Base-by-base conservation (phyloP, 2,797 vertebrate species). In the Pipistrellus kuhlii region DNA sequence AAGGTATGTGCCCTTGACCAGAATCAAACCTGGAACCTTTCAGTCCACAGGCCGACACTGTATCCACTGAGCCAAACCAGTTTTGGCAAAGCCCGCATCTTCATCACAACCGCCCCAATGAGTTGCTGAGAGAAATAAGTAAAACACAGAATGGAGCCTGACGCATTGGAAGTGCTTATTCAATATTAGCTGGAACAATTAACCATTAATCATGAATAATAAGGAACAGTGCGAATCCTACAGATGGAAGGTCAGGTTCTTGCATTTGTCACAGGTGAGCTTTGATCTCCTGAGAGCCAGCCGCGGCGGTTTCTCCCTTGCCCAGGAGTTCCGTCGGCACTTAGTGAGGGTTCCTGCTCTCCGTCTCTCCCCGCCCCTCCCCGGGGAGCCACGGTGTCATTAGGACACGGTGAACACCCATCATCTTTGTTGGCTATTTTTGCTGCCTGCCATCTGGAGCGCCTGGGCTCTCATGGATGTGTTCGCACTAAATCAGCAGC, bases 401-500 rank as follows among this genome's bases (percentile, higher is more conserved):
- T 95, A 97, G 92, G 91, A 89, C 93, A 90, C 77, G 84, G 91
- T 96, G 94, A 97, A 96, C 95, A 95, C 3, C 78, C 53, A 97
- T 76, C 83, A 80, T 85, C 90, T 62, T 86, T 77, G 87, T 93
- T 95, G 76, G 72, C 93, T 96, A 96, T 95, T 96, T 96, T 96
- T 96, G 88, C 87, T 71, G 93, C 80, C 64, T 91, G 59, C 97
- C 98, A 98, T 98, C 97, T 98, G 98, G 97, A 98, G 81, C n/a
- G 71, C 85, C 94, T 97, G 41, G 12, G 91, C 81, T 94, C 86
- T 93, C 69, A 81, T 88, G 76, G 96, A 94, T 95, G 96, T 96
- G 76, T 96, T 98, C 97, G 95, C 97, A 95, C 96, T 98, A 97
- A 96, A 95, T 97, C 95, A 98, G 98, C 98, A 97, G 96, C 98